These are phyloP conservation scores for Torymus aiolomorphi DNA, from an alignment of 2,888 invertebrate genomes.

Conservation along the genomic window DNA sequence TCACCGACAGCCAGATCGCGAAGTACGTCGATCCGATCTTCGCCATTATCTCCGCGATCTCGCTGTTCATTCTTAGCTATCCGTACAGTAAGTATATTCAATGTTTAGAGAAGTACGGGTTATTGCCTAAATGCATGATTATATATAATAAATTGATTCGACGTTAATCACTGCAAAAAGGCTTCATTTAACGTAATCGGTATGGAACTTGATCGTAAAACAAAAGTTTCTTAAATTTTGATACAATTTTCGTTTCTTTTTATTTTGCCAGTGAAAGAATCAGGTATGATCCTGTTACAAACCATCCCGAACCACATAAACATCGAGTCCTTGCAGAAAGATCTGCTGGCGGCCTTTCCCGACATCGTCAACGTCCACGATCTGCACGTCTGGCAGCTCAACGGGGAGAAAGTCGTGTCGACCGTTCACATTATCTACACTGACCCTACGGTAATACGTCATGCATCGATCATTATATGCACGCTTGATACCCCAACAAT, in stretches of 20 bases:
- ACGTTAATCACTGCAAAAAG: too few relatives aligned
- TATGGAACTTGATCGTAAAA: too few relatives aligned
- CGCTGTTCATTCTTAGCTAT: conserved; percentile 85
- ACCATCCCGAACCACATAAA: conserved; percentile 94
- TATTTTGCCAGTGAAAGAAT: conserved; percentile 86
- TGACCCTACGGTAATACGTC: conserved; percentile 75
- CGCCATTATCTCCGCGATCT: conserved; percentile 84
- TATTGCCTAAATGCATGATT: too few relatives aligned
- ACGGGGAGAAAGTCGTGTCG: conserved; percentile 86
- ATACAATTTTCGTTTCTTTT: neutral
- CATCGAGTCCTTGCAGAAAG: conserved; percentile 82
- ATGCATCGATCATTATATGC: neutral
- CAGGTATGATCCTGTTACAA: conserved; percentile 91
- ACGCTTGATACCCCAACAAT: neutral
- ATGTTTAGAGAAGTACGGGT: too few relatives aligned
- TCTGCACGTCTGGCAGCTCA: conserved; percentile 92
- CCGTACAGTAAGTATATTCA: conserved; percentile 85
- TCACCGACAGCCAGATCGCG: conserved; percentile 79
- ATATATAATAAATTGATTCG: too few relatives aligned
- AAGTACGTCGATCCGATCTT: conserved; percentile 86
- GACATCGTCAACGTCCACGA: conserved; percentile 88
- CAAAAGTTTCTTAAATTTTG: too few relatives aligned
- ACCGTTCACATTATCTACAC: conserved; percentile 89
- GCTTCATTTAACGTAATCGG: too few relatives aligned
- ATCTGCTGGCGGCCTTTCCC: conserved; percentile 82